These are phyloP conservation scores for Pyralis farinalis DNA, from an alignment of 2,888 invertebrate species.

Conservation along the genomic window DNA sequence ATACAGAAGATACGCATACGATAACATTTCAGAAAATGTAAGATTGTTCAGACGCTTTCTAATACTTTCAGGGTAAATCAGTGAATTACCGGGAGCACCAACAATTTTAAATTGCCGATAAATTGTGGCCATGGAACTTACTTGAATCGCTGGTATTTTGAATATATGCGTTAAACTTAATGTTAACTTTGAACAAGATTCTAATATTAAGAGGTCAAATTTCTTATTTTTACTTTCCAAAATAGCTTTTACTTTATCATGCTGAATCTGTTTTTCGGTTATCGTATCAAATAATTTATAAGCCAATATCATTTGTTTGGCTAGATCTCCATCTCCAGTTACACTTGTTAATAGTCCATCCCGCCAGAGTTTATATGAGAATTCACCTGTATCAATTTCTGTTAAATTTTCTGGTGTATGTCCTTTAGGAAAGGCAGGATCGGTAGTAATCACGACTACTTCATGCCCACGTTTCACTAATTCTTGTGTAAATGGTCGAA, in stretches of 20 bases:
- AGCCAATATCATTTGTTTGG: neutral
- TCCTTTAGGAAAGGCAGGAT: conserved; percentile 29
- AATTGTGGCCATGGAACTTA: conserved; percentile 33
- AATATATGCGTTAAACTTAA: conserved; percentile 8
- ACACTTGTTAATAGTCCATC: neutral
- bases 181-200: conserved; percentile 1
- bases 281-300: neutral
- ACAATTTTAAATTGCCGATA: conserved; percentile 1
- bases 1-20: neutral
- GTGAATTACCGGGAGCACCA: conserved; percentile 14
- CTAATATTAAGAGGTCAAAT: conserved; percentile 10
- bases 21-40: neutral
- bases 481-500: conserved; percentile 32
- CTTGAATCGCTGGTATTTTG: conserved; percentile 11
- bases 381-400: conserved; percentile 39
- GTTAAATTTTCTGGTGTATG: conserved; percentile 30
- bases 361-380: conserved; percentile 28
- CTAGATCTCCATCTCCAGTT: neutral
- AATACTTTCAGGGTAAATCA: conserved; percentile 10
- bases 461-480: conserved; percentile 35
- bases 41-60: neutral
- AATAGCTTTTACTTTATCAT: conserved; percentile 2
- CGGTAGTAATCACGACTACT: conserved; percentile 32
- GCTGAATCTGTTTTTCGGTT: conserved; percentile 5
- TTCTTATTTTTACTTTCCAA: conserved; percentile 5